Evolutionary conservation across 2,113 vertebrate species (phyloP).

Genomic region (Orthochromis indermauri): DNA sequence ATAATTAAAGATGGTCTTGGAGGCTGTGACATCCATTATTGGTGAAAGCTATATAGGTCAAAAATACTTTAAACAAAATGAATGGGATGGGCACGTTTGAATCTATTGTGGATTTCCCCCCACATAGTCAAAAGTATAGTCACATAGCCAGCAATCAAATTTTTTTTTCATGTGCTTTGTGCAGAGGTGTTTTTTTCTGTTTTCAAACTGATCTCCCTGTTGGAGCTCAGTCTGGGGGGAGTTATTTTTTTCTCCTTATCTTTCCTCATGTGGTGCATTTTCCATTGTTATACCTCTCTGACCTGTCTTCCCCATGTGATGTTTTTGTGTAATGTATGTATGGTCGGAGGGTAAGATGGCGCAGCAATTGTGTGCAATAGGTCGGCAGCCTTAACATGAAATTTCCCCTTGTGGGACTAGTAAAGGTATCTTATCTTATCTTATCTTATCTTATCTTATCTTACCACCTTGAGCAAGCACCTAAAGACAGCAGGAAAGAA

Average conservation of each 20-base stretch:
- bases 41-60: not conserved
- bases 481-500: not conserved
- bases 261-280: no score
- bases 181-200: not conserved
- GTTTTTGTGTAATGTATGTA: no score
- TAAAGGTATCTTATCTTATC: not conserved
- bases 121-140: not conserved
- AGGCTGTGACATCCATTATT: not conserved
- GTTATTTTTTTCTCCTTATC: not conserved
- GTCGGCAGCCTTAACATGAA: no score
- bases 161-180: not conserved
- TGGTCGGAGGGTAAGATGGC: no score
- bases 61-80: not conserved
- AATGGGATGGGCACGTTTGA: not conserved
- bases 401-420: no score
- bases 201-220: not conserved
- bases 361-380: fast-evolving
- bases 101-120: not conserved
- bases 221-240: not conserved
- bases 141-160: not conserved
- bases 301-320: no score
- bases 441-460: not conserved
- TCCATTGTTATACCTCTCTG: no score
- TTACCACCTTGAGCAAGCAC: not conserved
- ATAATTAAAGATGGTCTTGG: not conserved